Base-by-base conservation (phyloP, 2,113 vertebrate genomes). In the Trematomus loennbergii region DNA sequence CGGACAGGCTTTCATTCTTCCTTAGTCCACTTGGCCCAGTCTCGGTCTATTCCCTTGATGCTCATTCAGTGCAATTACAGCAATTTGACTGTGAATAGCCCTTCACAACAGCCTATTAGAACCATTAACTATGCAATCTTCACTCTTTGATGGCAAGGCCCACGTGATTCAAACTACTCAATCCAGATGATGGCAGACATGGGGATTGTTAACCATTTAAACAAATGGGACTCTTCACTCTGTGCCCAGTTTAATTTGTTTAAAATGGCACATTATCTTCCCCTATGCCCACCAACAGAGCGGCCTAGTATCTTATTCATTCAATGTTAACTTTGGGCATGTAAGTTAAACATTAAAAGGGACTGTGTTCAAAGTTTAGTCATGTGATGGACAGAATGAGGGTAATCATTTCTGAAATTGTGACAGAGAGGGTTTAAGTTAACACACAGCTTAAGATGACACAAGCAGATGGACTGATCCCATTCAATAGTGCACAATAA, bases 21-120 rank as follows among this genome's bases (percentile, higher is more conserved):
- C 76, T 71, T 52, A 62, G 72, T 66, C 53, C 83, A 71, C 62
- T 64, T 64, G 69, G 64, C 75, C 53, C 72, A 36, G 33, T 69
- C 68, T 83, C 54, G 54, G n/a, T 72, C 65, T 75, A 64, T 62
- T 86, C 88, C 79, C 82, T 63, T 2, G 54, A 36, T 70, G 75
- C 87, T 84, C 79, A 75, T 88, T 87, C 62, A 84, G 78, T 17
- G 75, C 81, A 91, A 87, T 92, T 89, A 84, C 69, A 78, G 57
- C 72, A 77, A 61, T 78, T 87, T 33, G 71, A 80, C 68, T 68
- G 50, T 87, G 83, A 88, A 89, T 74, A 49, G 43, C 72, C 60
- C 60, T 33, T 73, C 68, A 79, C 22, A 73, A 72, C 53, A 79
- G 69, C 70, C 78, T n/a, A 83, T 87, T 86, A 78, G 43, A 76